Percentiles rank a stretch among this genome's conserved stretches.
phyloP scores from a whole-genome alignment of 2,113 vertebrate genomes.

The Microtus oregoni region DNA sequence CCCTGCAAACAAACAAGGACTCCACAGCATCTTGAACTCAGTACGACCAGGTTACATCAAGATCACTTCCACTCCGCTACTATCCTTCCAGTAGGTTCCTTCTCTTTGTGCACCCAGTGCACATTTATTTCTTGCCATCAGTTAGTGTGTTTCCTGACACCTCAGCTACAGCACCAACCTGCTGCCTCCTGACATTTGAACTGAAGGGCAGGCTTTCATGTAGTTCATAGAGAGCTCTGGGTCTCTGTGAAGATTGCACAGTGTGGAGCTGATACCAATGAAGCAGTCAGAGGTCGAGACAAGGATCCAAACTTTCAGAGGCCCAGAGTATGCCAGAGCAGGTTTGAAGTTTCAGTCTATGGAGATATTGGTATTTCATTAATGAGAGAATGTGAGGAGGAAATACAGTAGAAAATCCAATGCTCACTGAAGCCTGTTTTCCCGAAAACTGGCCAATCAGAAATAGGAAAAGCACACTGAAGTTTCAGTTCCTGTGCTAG shows the following conservation, averaged over 20 bases:
- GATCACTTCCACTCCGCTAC: neutral
- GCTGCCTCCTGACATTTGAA: constrained; percentile 68
- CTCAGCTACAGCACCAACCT: constrained; percentile 22
- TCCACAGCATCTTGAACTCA: neutral
- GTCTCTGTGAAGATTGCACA: constrained; percentile 55
- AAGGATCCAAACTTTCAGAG: neutral
- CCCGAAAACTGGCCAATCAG: neutral
- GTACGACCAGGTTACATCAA: neutral
- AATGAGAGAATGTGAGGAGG: constrained; percentile 2
- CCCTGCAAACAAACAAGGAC: neutral
- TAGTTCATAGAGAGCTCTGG: neutral
- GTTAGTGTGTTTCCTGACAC: constrained; percentile 33
- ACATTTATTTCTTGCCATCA: constrained; percentile 59
- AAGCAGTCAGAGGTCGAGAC: neutral
- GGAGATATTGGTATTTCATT: neutral
- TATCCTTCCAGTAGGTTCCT: neutral
- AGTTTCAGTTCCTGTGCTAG: neutral
- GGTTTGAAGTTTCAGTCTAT: constrained; percentile 25
- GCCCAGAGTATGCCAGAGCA: neutral
- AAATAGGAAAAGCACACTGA: neutral
- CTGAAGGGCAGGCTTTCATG: constrained; percentile 26
- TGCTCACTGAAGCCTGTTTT: neutral
- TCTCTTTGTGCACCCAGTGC: neutral
- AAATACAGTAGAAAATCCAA: neutral
- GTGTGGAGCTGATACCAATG: neutral